Evolutionary conservation across 23 tunicate species (phyloP), one percentile per base, ranked within the genome.

Genomic region (Botrylloides violaceus): DNA sequence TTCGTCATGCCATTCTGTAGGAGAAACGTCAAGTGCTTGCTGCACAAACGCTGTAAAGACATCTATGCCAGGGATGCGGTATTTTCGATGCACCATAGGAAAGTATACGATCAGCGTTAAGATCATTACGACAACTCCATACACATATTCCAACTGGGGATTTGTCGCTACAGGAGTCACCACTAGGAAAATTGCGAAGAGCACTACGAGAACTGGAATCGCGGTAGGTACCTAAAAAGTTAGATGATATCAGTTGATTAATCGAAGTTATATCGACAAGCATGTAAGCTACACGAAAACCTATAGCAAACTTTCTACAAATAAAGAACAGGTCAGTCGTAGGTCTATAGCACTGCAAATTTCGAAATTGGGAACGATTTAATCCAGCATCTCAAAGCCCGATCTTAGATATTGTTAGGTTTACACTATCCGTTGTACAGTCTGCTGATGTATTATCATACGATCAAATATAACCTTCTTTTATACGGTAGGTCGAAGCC

Each of bases 221-320:
- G 74, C 33, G 36, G 79, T 49, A 2, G 94, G 94, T 2, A 85
- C 94, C 94, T 85, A 64, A 64, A 81, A 72, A 59, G 64, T 12
- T 12, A 47, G 55, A 47, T 12, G 18, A 47, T 47, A 18, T 47
- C 18, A 12, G 18, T 47, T 47, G 18, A 47, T 47, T 47, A n/a
- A n/a, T n/a, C n/a, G n/a, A n/a, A 53, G 26, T 57, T 15, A 25
- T 35, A 56, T 4, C 3, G 26, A 4, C 61, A 56, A 56, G 26
- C 2, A 24, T 56, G 29, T 24, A 3, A 56, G 26, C 3, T 24
- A 24, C 2, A 56, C 29, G 56, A 71, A 65, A 65, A 5, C 32
- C 26, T 60, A 9, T n/a, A 60, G 23, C 23, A 60, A 24, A 15
- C 65, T 9, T 60, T 15, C 22, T 60, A n/a, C 18, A n/a, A n/a